Base-by-base conservation (phyloP, 2,797 vertebrate species). In the Nothura maculosa region DNA sequence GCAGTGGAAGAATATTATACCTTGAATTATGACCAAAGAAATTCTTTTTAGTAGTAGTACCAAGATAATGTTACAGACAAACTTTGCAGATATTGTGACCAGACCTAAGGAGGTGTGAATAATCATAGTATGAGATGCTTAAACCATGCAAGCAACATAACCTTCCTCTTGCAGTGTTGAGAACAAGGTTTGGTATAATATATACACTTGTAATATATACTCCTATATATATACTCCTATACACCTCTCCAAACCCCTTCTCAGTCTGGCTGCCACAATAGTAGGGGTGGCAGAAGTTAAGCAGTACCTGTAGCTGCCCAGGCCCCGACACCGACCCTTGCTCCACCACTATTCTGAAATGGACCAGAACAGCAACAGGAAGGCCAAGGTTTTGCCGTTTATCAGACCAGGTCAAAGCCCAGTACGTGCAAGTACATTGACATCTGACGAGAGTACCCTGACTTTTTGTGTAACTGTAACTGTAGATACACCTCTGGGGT, bases 381-480 rank as follows among this genome's bases (percentile, higher is more conserved):
- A 43, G 17, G 1, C 25, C 21, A n/a, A 3, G 0, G 9, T 27
- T 3, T 40, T 40, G 48, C 7, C 50, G 24, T 45, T 36, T 38
- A 19, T n/a, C 20, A 19, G 32, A 24, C 62, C 70, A 76, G 32
- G 30, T 62, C 70, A 76, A 67, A 91, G 60, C 18, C 14, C 1
- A 1, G 13, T 47, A 40, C 20, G 54, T n/a, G 34, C 1, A 0
- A 58, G 72, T 1, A 1, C 9, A 28, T 0, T 45, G 42, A 25
- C 21, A 9, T 63, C 60, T 62, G 54, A 19, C 81, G 47, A 61
- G 66, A 61, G 12, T 34, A 70, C 54, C n/a, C 54, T n/a, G 30
- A 55, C 17, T 6, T 19, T 19, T n/a, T 55, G 43, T 8, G 16
- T 60, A 63, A 47, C 28, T 54, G 54, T 36, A 61, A 61, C 34